Base-by-base conservation (phyloP, 2,888 invertebrate genomes). In the Drosophila sordidapex region DNA sequence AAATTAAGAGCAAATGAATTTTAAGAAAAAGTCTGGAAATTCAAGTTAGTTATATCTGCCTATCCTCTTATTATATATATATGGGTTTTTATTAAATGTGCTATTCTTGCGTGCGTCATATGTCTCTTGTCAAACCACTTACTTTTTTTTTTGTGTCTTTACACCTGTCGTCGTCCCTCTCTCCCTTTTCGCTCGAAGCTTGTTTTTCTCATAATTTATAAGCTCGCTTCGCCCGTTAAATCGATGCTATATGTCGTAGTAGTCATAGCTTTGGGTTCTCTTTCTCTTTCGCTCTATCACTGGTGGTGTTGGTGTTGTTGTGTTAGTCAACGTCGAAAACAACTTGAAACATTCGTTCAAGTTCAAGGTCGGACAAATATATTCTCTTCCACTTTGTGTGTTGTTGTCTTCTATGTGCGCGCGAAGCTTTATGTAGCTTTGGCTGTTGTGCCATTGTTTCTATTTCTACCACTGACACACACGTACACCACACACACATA, bases 361-460 rank as follows among this genome's bases (percentile, higher is more conserved):
- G 86, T 86, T 86, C 86, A 86, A 86, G 86, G 86, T 81, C 86
- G 86, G 79, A 60, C 81, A 88, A 68, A 78, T 66, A 78, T 66
- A 78, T 75, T 77, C 72, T 73, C 76, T 73, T 74, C 62, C 70
- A 62, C 53, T 49, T 56, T 64, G 29, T 57, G 40, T 71, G 40
- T 36, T 60, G 60, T 67, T 53, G 63, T 38, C 31, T 67, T 60
- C 29, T 53, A 68, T 65, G 57, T 70, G 52, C 62, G 25, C 46
- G 21, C 46, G 7, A 21, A 75, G 76, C 65, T 70, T 65, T 54
- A 35, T 72, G 29, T 36, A 7, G 33, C 2, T 59, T 59, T 33
- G 61, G 56, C 57, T 63, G 35, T 52, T 57, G 68, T 36, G 46
- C 49, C 51, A 69, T 76, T 77, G 73, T 79, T 49, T 64, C 57